Evolutionary conservation across 2,113 vertebrate genomes (phyloP), one percentile per base, ranked within the genome.

Genomic region (Calonectris borealis): DNA sequence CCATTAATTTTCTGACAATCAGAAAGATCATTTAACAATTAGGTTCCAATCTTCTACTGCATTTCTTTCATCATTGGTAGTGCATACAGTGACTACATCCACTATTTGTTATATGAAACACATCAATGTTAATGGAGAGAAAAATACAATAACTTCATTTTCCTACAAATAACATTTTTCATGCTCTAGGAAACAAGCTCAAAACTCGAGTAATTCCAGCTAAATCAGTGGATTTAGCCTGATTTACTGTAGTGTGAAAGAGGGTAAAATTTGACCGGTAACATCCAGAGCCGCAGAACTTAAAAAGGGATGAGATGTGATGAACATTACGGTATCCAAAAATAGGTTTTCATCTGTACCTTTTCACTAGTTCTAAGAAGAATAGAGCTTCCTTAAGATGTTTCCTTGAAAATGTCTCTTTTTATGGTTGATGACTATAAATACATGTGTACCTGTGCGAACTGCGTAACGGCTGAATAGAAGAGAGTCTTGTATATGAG

Each of bases 151-250:
- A 61, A 61, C 76, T 81, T 34, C 36, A 26, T 61, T 68, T 90
- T 55, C 44, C 46, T 58, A 51, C 70, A 65, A 61, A 86, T 95
- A 83, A 62, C 46, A n/a, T 91, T 91, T 83, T 89, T 93, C 76
- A 78, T 83, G 84, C 82, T 86, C 44, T 36, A 77, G 75, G 38
- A 93, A 76, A 81, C 3, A 1, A 90, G 87, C 82, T 83, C 51
- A 73, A 77, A 93, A 73, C 2, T 48, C 8, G 0, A 54, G 32
- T 86, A 82, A 95, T 94, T 92, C 68, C 82, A 88, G 71, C 64
- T 95, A 83, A 81, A 80, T 73, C 89, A 86, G 66, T 94, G 91
- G 78, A 70, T 94, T 94, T 97, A 94, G 66, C 62, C 70, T 62
- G 86, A 80, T 91, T 86, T 71, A 68, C 70, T 83, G 42, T 60